Evolutionary conservation across 1,140 invertebrate species (phyloP), one percentile per base, ranked within the genome.

Genomic region (Dendroctonus ponderosae): DNA sequence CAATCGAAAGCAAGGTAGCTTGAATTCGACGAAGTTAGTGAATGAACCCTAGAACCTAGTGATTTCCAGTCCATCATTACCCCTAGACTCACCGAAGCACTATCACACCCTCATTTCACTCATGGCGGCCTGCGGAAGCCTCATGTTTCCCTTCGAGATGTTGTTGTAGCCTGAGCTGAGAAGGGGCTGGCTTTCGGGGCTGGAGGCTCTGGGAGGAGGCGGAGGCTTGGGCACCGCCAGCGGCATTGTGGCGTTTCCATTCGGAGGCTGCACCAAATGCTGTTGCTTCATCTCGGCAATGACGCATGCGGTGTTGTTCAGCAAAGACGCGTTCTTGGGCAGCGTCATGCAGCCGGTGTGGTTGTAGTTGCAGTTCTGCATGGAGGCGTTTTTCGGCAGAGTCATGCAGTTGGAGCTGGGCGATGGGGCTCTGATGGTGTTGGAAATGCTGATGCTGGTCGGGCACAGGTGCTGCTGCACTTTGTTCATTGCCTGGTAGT

Each of bases 81-180:
- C 8, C 57, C 12, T 7, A 37, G 49, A 42, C 12, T 50, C 37
- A 7, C 9, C 40, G 15, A 9, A 43, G 26, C 38, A 52, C 54
- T 86, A 88, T 92, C 90, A 92, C 86, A 91, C 90, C 72, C 90
- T 85, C 89, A 91, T 92, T 80, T 91, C 90, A 58, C 86, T 89
- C 80, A 91, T 91, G 11, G 88, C 86, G 37, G 88, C 87, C 75
- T 90, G 88, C 43, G 88, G 88, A 61, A 90, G 83, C 71, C 87
- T 83, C 67, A 80, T 78, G 50, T 75, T 75, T n/a, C 71, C 71
- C 66, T 76, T 76, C 50, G 71, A 67, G 14, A 64, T 62, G 40
- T 53, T 70, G 58, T 74, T 74, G 8, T 59, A 52, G 71, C 70
- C 48, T n/a, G 71, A 62, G 62, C 81, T 79, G 54, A 84, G 77